A percentile compares a stretch with the other conserved stretches of the same genome.
Evolutionary conservation across 2,797 vertebrate genomes (phyloP).

Genomic region (Pseudomugil gertrudae): DNA sequence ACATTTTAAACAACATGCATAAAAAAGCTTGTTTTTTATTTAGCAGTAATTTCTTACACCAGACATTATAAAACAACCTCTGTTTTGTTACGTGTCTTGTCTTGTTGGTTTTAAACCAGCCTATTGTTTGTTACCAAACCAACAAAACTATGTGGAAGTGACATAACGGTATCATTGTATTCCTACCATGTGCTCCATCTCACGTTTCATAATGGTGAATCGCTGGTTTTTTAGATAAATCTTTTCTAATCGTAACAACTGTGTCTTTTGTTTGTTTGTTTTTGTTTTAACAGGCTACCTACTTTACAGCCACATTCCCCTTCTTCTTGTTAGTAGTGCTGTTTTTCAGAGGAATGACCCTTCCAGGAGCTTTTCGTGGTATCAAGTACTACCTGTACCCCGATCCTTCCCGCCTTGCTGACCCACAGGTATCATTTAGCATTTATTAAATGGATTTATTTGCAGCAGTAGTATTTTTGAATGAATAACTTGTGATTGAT

Average conservation of each 20-base stretch:
- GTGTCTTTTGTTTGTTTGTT: background rate
- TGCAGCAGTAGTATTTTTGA: background rate
- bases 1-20: background rate
- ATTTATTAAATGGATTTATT: background rate
- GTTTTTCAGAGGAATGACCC: conserved; percentile 87
- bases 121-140: background rate
- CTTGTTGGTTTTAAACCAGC: background rate
- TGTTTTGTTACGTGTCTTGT: background rate
- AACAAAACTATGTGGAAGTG: background rate
- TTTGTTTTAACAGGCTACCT: conserved; percentile 79
- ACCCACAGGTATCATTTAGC: conserved; percentile 87
- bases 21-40: background rate
- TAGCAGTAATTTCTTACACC: background rate
- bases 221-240: background rate
- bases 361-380: conserved; percentile 88
- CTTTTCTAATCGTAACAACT: background rate
- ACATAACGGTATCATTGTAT: background rate
- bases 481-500: background rate
- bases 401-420: conserved; percentile 84
- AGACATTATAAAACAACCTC: background rate
- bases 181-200: background rate
- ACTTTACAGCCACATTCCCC: conserved; percentile 93
- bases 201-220: background rate
- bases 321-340: conserved; percentile 89
- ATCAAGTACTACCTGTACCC: conserved; percentile 93